phyloP scores from a whole-genome alignment of 92 coral and sea anemone species.

The Siderastrea siderea region DNA sequence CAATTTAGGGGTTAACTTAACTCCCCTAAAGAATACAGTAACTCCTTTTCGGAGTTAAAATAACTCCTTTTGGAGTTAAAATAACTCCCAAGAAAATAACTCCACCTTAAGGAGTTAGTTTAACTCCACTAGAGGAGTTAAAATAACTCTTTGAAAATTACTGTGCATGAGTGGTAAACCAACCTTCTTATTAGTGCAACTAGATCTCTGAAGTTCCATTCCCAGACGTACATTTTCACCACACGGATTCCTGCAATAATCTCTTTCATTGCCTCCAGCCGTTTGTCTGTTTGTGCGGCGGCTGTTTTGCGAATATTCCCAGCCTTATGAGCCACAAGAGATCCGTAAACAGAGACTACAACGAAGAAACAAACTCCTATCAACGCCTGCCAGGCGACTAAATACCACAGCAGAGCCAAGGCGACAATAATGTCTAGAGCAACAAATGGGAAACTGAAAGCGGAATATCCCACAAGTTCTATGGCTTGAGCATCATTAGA shows the following conservation, averaged over 20 bases:
- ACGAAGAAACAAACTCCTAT: slow-evolving; percentile 9
- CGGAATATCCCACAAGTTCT: not conserved
- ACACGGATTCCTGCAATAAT: slow-evolving; percentile 27
- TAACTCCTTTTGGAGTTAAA: no score
- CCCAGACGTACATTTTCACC: slow-evolving; percentile 43
- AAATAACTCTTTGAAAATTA: no score
- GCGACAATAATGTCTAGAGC: slow-evolving; percentile 3
- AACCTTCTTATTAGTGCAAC: slow-evolving; percentile 33
- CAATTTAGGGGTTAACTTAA: no score
- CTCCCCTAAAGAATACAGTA: no score
- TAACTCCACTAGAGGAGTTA: no score
- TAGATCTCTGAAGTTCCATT: slow-evolving; percentile 22
- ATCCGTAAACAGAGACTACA: not conserved
- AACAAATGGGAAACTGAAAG: not conserved
- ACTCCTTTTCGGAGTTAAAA: no score
- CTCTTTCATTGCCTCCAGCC: slow-evolving; percentile 14
- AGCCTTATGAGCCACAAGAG: not conserved
- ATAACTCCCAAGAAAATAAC: no score
- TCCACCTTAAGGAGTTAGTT: no score
- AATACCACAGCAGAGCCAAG: not conserved
- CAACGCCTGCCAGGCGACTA: slow-evolving; percentile 21
- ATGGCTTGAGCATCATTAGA: slow-evolving; percentile 8
- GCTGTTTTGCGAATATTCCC: not conserved
- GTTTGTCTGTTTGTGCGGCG: slow-evolving; percentile 7
- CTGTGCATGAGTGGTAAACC: not conserved